Evolutionary conservation across 2,113 vertebrate species (phyloP), one percentile per base, ranked within the genome.

Genomic region (Heteronetta atricapilla): DNA sequence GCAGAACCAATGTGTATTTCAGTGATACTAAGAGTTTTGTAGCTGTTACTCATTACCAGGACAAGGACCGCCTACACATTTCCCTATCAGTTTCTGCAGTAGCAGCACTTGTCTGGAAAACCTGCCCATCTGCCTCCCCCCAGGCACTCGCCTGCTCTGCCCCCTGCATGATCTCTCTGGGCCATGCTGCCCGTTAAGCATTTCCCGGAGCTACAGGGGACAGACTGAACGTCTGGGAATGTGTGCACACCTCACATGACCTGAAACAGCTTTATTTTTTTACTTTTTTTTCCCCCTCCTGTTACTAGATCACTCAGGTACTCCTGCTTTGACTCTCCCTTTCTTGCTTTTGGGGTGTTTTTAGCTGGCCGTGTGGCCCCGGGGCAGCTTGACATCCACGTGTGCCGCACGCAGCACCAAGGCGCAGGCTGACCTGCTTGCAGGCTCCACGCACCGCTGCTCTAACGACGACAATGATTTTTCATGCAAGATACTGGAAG

Each of bases 201-300:
- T 76, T 86, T 93, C 88, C 83, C 60, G 34, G 33, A 84, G 88
- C 88, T 90, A 29, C 28, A 55, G n/a, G 38, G 88, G 19, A 76
- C 86, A 96, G 88, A 89, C 90, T 19, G 80, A 55, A 20, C 1
- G 67, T 88, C 92, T 96, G 77, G 86, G 88, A 93, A 95, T 76
- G 77, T 82, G 60, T 25, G 18, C 75, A 36, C 53, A 31, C 75
- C 60, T 78, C 67, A 73, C 72, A 75, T 82, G 77, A 94, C 86
- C 88, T 7, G 3, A 93, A 92, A 87, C 77, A 82, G 44, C 66
- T 66, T 66, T 48, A 2, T 38, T 12, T 29, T 36, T 58, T 62
- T n/a, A 21, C 12, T 7, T 1, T 1, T 22, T 42, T 28, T 17
- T 6, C 1, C 1, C 21, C 16, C 26, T 5, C 20, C 42, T 13